These are phyloP conservation scores for Coturnix japonica DNA, from an alignment of 2,113 vertebrate genomes.

Conservation along the genomic window DNA sequence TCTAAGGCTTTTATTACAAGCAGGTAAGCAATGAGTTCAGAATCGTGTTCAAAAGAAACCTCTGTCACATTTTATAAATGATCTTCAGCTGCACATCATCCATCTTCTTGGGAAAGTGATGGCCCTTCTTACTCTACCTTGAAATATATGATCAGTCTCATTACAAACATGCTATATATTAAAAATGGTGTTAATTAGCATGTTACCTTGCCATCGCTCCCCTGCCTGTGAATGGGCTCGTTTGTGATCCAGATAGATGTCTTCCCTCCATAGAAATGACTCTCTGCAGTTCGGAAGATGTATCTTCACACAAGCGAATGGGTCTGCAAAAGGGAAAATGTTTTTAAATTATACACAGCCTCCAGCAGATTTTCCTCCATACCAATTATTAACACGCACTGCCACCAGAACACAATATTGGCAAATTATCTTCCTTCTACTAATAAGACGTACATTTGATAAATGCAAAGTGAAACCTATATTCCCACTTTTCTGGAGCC, in stretches of 20 bases:
- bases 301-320: slow-evolving; percentile 78
- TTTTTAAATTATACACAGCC: background rate
- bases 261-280: slow-evolving; percentile 77
- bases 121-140: background rate
- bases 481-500: background rate
- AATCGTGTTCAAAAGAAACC: background rate
- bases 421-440: background rate
- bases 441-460: background rate
- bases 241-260: slow-evolving; percentile 69
- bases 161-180: background rate
- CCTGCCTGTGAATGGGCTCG: slow-evolving; percentile 74
- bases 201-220: slow-evolving; percentile 88
- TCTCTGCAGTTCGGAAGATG: slow-evolving; percentile 71
- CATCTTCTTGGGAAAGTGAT: background rate
- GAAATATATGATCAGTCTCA: background rate
- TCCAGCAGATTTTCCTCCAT: background rate
- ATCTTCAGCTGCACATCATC: background rate
- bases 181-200: background rate
- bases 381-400: background rate
- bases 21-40: background rate
- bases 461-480: background rate
- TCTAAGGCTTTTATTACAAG: background rate
- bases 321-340: slow-evolving; percentile 75
- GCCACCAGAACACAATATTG: background rate
- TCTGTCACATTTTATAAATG: background rate